phyloP scores from a whole-genome alignment of 2,888 invertebrate genomes.

The Habroteleia sp. region DNA sequence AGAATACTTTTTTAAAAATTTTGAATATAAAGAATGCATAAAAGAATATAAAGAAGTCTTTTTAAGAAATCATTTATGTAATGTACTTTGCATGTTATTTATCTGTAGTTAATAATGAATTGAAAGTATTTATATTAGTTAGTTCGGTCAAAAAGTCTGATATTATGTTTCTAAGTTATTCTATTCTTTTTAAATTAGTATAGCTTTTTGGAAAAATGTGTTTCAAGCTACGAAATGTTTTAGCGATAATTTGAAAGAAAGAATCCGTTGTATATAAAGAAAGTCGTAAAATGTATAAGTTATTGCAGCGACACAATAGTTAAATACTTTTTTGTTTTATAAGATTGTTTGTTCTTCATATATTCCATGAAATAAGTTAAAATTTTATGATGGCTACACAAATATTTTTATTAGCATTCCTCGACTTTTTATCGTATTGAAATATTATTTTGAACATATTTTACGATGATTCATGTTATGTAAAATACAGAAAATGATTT shows the following conservation, averaged over 20 bases:
- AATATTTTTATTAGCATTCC: too few species aligned
- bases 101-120: background rate
- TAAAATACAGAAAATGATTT: too few species aligned
- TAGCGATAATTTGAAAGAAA: conserved; percentile 7
- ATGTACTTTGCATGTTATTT: background rate
- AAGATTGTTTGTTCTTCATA: background rate
- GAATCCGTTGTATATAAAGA: conserved; percentile 3
- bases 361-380: conserved; percentile 7
- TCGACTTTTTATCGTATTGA: too few species aligned
- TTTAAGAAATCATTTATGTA: too few species aligned
- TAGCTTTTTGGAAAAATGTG: background rate
- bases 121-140: conserved; percentile 3
- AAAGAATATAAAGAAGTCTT: too few species aligned
- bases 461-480: too few species aligned
- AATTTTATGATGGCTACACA: too few species aligned
- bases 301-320: conserved; percentile 23
- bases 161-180: too few species aligned
- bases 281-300: conserved; percentile 34
- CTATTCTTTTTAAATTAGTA: background rate
- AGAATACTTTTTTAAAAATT: too few species aligned
- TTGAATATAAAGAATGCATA: too few species aligned
- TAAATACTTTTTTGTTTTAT: conserved; percentile 23
- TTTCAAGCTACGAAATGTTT: background rate
- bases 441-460: too few species aligned
- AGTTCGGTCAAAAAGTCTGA: conserved; percentile 4